Conservation (phyloP, 2,797 vertebrate species). For the Karalla daura region DNA sequence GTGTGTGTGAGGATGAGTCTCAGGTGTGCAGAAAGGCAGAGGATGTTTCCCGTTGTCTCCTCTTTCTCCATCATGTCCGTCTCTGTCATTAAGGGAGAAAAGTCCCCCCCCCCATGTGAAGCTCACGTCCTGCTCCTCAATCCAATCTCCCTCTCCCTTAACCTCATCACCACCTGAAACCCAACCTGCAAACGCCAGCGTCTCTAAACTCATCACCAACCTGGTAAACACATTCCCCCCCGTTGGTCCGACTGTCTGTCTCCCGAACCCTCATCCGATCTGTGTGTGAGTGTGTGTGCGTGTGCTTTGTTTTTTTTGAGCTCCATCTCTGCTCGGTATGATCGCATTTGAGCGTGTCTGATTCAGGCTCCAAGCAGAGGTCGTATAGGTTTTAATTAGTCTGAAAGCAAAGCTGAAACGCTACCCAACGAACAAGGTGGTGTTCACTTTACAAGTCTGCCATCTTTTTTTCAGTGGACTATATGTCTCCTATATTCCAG, state of each 20-base stretch:
- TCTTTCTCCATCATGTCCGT: slow-evolving; percentile 28
- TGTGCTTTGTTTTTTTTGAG: no score
- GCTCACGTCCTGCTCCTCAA: slow-evolving; percentile 19
- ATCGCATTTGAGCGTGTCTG: slow-evolving; percentile 24
- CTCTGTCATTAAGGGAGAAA: slow-evolving; percentile 20
- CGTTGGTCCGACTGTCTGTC: slow-evolving; percentile 13
- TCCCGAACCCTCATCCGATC: not conserved
- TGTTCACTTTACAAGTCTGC: not conserved
- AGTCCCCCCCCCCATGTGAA: slow-evolving; percentile 15
- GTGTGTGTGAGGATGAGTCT: not conserved
- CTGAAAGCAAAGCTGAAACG: not conserved
- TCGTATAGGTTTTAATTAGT: slow-evolving; percentile 6
- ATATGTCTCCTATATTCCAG: not conserved
- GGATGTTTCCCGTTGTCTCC: not conserved
- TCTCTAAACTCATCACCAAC: slow-evolving; percentile 23
- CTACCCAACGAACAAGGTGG: not conserved
- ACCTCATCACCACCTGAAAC: slow-evolving; percentile 47
- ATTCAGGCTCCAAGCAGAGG: not conserved
- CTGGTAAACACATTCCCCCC: slow-evolving; percentile 19
- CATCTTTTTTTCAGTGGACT: not conserved
- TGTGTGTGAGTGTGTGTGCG: no score
- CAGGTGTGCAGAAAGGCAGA: not conserved
- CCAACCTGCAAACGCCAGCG: slow-evolving; percentile 29
- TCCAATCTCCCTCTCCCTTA: slow-evolving; percentile 29
- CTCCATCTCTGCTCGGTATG: not conserved